Base-by-base conservation (phyloP, 2,888 invertebrate genomes). In the Orchestes rusci region DNA sequence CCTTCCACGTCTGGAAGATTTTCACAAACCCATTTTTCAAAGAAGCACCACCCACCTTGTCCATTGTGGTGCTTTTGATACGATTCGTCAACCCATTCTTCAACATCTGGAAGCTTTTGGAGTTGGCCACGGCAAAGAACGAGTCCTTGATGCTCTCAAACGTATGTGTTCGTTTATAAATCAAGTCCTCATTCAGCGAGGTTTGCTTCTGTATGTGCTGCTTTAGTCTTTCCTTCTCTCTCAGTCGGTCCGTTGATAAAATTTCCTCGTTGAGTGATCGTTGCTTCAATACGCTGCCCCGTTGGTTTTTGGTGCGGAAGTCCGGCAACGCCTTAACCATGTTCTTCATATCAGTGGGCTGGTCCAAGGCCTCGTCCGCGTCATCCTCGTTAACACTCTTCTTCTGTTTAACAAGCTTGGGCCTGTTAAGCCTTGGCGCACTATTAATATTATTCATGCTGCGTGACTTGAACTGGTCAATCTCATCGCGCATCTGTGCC, bases 121-220 rank as follows among this genome's bases (percentile, higher is more conserved):
- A 80, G 28, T 80, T 79, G 34, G 80, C 81, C 8, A 79, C 81
- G 16, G 82, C 82, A 60, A 84, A 81, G 60, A 85, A 74, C 3
- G 82, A 81, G 57, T 86, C 84, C 34, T 79, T 77, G 53, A 86
- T 73, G 2, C 80, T 76, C 59, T 84, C 83, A 45, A 84, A 72
- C 10, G 80, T 77, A 43, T 77, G 76, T 39, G 77, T 75, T 45
- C 77, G 73, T 45, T 77, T 74, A 62, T 79, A 88, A 43, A 91
- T 79, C 48, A 90, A 79, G 48, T 91, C 88, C 65, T 91, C 91
- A 62, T 91, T 90, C 10, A 91, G 70, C 4, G 90, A 90, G 16
- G 88, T 86, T 68, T 91, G 91, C 63, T 91, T 91, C 63, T 86
- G 88, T 54, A 90, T 89, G 60, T 89, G 85, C 60, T 82, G 82